phyloP scores from a whole-genome alignment of 2,888 invertebrate species.

The Cerceris ruficornis region DNA sequence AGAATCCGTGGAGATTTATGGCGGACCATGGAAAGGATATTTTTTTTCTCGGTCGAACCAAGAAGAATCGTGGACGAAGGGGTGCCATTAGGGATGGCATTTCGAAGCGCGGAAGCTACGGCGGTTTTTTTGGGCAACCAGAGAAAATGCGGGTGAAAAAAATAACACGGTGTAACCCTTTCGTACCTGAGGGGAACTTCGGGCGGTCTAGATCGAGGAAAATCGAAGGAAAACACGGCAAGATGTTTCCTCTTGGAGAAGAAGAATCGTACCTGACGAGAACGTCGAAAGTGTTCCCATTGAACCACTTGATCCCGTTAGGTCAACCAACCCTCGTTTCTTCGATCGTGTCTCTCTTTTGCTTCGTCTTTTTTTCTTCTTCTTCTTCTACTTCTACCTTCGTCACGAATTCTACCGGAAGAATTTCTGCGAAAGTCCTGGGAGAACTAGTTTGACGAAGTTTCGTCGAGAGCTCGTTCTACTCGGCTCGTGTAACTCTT shows the following conservation, averaged over 20 bases:
- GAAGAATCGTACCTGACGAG: constrained; percentile 43
- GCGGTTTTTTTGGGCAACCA: constrained; percentile 69
- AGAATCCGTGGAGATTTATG: constrained; percentile 51
- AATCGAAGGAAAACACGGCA: constrained; percentile 27
- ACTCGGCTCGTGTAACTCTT: no score
- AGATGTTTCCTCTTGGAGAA: constrained; percentile 23
- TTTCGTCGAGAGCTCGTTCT: neutral
- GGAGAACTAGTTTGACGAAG: constrained; percentile 47
- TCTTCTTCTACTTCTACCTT: neutral
- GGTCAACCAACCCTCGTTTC: constrained; percentile 55
- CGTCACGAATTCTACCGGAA: constrained; percentile 12
- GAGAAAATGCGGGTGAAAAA: constrained; percentile 66
- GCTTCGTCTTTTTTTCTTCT: neutral
- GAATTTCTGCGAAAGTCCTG: constrained; percentile 37
- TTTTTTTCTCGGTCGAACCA: constrained; percentile 23
- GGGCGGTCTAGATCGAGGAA: constrained; percentile 25
- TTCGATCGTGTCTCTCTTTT: constrained; percentile 4
- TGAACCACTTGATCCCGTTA: constrained; percentile 68
- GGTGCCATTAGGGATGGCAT: constrained; percentile 69
- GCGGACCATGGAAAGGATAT: constrained; percentile 17
- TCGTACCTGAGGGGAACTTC: constrained; percentile 43
- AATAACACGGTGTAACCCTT: constrained; percentile 66
- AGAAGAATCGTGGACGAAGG: constrained; percentile 54
- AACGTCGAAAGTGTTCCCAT: constrained; percentile 36
- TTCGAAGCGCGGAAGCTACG: constrained; percentile 57